Base-by-base conservation (phyloP, 2,888 invertebrate species). In the Halictus ligatus region DNA sequence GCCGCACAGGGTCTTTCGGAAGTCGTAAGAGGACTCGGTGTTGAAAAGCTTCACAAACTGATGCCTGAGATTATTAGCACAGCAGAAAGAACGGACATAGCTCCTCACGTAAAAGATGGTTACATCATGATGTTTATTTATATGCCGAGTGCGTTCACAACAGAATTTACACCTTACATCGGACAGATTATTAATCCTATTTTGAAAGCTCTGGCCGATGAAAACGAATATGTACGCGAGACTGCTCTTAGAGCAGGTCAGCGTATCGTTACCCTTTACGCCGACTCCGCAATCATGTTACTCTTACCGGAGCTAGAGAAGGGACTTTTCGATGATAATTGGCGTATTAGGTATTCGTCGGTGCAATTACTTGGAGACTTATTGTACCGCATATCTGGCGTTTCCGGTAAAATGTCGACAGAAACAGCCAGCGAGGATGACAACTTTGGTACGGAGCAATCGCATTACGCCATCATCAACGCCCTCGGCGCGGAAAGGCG, bases 81-180 rank as follows among this genome's bases (percentile, higher is more conserved):
- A 0, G 98, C 99, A 0, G 98, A 99, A 94, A 97, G 99, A 85
- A 97, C 97, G 0, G 99, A 99, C 95, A 98, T 99, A 92, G 98
- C 99, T 10, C 98, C 99, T 0, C 99, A 99, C 95, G 99, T 99
- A 2, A 98, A 99, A 94, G 99, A 99, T 96, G 99, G 99, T 71
- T 99, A 99, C 96, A 99, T 99, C 87, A 99, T 99, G 99, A 99
- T 99, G 98, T 99, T 99, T 95, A 99, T 99, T 94, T 99, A 99
- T 96, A 98, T 99, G 97, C 99, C 99, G 4, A 98, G 98, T 85
- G 99, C 99, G 18, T 99, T 99, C 96, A 98, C 98, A 10, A 97
- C 97, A 88, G 98, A 99, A 94, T 99, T 99, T 95, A 98, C 98
- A 1, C 98, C 98, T 0, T 99, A 99, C 95, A 98, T 99, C 93